Percentiles rank a stretch among this genome's conserved stretches.
Conservation (phyloP, 1,140 invertebrate species). For the Saccostrea cuccullata region DNA sequence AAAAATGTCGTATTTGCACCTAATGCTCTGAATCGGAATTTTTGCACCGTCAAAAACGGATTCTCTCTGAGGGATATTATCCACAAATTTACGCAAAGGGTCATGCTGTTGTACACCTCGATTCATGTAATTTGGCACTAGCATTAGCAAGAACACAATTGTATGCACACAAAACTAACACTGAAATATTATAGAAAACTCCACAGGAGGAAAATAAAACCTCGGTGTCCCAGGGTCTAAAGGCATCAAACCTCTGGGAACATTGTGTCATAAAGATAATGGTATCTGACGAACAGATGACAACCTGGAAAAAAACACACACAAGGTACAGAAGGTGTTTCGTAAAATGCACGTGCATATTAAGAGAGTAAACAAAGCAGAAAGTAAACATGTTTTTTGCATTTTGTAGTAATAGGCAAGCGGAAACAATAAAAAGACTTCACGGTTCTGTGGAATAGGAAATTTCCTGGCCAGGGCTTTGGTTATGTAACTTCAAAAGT, state of each 20-base stretch:
- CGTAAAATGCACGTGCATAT: conserved; percentile 37
- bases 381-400: conserved; percentile 38
- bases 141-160: conserved; percentile 30
- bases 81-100: conserved; percentile 34
- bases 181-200: conserved; percentile 29
- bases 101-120: conserved; percentile 15
- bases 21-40: not conserved
- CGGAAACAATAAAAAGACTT: conserved; percentile 33
- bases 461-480: not conserved
- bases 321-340: conserved; percentile 1
- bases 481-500: conserved; percentile 23
- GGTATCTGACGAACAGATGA: conserved; percentile 16
- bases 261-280: conserved; percentile 7
- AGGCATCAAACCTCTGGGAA: not conserved
- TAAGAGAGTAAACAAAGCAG: conserved; percentile 29
- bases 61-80: conserved; percentile 12
- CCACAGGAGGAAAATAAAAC: conserved; percentile 8
- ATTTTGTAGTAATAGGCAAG: conserved; percentile 13
- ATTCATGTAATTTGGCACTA: conserved; percentile 26
- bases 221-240: not conserved
- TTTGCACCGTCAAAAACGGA: not conserved
- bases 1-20: conserved; percentile 29
- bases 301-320: conserved; percentile 8
- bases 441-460: conserved; percentile 3
- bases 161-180: conserved; percentile 20